Conservation (phyloP, 2,888 invertebrate species). For the Heliconius aoede region DNA sequence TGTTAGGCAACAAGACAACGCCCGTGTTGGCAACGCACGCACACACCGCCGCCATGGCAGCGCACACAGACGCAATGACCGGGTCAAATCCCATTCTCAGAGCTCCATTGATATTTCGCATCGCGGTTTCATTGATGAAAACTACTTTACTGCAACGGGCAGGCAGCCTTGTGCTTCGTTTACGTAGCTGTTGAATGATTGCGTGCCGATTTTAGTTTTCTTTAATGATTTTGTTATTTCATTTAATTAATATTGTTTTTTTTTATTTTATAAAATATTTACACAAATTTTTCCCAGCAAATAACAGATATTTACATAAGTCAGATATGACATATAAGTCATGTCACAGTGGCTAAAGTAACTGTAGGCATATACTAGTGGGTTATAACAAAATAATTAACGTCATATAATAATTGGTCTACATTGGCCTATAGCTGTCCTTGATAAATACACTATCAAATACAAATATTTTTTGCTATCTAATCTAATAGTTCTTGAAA, state of each 20-base stretch:
- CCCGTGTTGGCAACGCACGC: conserved; percentile 49
- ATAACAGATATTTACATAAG: no score
- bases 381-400: not conserved
- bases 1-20: conserved; percentile 34
- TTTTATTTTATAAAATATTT: not conserved
- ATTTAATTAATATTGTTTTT: not conserved
- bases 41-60: conserved; percentile 39
- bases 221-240: not conserved
- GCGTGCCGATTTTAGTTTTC: not conserved
- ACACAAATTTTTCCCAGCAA: not conserved
- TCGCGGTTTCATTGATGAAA: conserved; percentile 75
- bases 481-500: not conserved
- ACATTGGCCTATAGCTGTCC: not conserved
- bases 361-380: not conserved
- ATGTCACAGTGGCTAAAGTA: not conserved
- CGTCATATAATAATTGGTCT: not conserved
- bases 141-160: conserved; percentile 48
- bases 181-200: not conserved
- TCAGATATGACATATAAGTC: no score
- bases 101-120: conserved; percentile 79
- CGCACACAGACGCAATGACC: conserved; percentile 69
- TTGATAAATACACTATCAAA: not conserved
- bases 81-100: conserved; percentile 76
- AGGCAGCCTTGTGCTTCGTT: conserved; percentile 22
- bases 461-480: rapidly evolving